Evolutionary conservation across 1,140 invertebrate genomes (phyloP).

Genomic region (Triops longicaudatus): DNA sequence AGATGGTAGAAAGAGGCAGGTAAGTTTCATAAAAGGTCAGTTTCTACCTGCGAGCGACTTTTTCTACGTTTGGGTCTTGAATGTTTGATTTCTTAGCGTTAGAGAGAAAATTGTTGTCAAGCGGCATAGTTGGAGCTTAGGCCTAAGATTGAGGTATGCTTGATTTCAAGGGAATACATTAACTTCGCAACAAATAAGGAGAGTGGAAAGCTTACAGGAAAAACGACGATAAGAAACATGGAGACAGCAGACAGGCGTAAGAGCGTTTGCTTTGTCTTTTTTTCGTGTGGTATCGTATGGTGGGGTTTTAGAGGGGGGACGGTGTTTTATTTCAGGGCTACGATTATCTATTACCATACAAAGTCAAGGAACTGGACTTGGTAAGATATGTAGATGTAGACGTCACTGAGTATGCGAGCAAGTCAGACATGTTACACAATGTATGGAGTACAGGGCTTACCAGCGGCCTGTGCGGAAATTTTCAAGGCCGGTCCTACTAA

Average conservation of each 20-base stretch:
- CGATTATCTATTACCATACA: slow-evolving; percentile 12
- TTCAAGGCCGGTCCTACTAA: too few species aligned
- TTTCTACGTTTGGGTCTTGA: background rate
- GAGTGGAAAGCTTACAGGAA: background rate
- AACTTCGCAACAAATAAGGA: background rate
- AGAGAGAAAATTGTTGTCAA: background rate
- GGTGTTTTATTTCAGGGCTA: background rate
- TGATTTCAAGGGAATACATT: background rate
- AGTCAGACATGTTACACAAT: too few species aligned
- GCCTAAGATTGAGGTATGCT: background rate
- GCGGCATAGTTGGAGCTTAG: background rate
- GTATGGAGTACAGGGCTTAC: too few species aligned
- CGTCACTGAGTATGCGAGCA: too few species aligned
- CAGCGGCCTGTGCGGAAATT: too few species aligned
- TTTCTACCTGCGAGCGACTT: slow-evolving; percentile 5
- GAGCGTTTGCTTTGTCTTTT: background rate
- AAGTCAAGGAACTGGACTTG: slow-evolving; percentile 4
- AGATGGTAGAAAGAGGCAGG: background rate
- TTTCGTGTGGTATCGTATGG: too few species aligned
- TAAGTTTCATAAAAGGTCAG: background rate
- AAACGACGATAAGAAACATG: background rate
- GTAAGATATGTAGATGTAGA: background rate
- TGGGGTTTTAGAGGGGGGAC: too few species aligned
- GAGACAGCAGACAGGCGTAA: background rate
- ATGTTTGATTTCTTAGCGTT: background rate